These are phyloP conservation scores for Apogon hyalosoma DNA, from an alignment of 2,797 vertebrate species.

Conservation along the genomic window DNA sequence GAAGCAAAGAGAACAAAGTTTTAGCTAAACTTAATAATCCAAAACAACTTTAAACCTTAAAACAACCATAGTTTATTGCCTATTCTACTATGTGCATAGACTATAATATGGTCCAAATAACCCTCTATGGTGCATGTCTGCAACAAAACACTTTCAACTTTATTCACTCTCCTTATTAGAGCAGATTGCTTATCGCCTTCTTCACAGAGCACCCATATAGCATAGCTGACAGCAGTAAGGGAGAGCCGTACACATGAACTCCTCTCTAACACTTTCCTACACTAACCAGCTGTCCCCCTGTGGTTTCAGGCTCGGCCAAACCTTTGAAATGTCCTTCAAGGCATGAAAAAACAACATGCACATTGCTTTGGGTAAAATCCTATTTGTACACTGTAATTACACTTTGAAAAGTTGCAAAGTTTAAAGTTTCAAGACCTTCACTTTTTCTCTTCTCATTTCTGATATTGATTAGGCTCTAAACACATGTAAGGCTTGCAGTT, in stretches of 20 bases:
- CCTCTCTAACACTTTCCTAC: conserved; percentile 78
- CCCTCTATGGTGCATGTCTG: conserved; percentile 53
- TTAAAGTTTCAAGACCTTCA: conserved; percentile 79
- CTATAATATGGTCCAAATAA: conserved; percentile 42
- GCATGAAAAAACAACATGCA: conserved; percentile 77
- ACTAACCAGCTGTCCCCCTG: conserved; percentile 82
- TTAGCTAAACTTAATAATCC: conserved; percentile 6
- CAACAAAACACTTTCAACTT: conserved; percentile 76
- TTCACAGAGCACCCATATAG: conserved; percentile 74
- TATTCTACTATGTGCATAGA: conserved; percentile 37
- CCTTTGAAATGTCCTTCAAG: conserved; percentile 86
- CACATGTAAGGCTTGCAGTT: conserved; percentile 56
- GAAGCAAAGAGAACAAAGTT: conserved; percentile 32
- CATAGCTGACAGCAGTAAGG: conserved; percentile 78
- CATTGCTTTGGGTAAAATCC: conserved; percentile 82
- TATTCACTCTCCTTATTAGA: conserved; percentile 77
- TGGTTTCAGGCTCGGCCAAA: conserved; percentile 79
- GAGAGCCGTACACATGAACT: conserved; percentile 75
- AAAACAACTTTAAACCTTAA: conserved; percentile 33
- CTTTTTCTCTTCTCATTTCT: conserved; percentile 76
- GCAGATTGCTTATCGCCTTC: conserved; percentile 74
- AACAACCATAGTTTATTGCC: conserved; percentile 29
- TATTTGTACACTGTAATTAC: conserved; percentile 83
- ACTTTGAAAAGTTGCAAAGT: conserved; percentile 83
- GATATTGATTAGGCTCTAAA: conserved; percentile 80